A percentile compares a stretch with the other conserved stretches of the same genome.
Evolutionary conservation across 2,888 invertebrate genomes (phyloP).

Genomic region (Eueremaeus valkanovi): DNA sequence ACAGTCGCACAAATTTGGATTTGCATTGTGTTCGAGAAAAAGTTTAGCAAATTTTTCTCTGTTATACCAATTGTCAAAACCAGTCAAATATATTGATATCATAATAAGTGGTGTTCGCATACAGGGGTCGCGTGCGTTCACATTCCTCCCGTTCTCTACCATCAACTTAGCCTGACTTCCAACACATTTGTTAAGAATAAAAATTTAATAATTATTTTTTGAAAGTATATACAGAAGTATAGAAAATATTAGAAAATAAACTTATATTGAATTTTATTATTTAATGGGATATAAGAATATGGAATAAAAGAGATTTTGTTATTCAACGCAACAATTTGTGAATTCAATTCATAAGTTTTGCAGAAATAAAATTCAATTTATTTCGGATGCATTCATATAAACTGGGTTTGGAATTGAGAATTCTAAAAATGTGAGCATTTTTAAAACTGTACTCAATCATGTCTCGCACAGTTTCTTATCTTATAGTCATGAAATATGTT

Average conservation of each 20-base stretch:
- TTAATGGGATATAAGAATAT: too few species aligned
- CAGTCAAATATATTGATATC: conserved; percentile 30
- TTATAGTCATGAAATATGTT: too few species aligned
- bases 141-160: conserved; percentile 8
- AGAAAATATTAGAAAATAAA: neutral
- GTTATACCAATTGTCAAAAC: conserved; percentile 28
- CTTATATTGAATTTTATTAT: too few species aligned
- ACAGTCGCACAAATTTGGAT: neutral
- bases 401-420: too few species aligned
- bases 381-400: too few species aligned
- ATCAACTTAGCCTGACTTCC: conserved; percentile 11
- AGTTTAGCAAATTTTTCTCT: conserved; percentile 25
- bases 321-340: neutral
- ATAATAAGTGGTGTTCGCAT: conserved; percentile 18
- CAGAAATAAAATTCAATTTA: too few species aligned
- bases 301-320: neutral
- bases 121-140: conserved; percentile 8
- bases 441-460: too few species aligned
- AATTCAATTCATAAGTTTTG: too few species aligned
- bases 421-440: too few species aligned
- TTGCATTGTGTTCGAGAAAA: neutral
- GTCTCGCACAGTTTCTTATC: too few species aligned
- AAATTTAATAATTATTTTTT: neutral
- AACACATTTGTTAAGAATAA: too few species aligned
- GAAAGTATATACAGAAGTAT: neutral